A percentile compares a stretch with the other conserved stretches of the same genome.
Conservation (phyloP, 2,797 vertebrate species). For the Sebastiscus tertius region DNA sequence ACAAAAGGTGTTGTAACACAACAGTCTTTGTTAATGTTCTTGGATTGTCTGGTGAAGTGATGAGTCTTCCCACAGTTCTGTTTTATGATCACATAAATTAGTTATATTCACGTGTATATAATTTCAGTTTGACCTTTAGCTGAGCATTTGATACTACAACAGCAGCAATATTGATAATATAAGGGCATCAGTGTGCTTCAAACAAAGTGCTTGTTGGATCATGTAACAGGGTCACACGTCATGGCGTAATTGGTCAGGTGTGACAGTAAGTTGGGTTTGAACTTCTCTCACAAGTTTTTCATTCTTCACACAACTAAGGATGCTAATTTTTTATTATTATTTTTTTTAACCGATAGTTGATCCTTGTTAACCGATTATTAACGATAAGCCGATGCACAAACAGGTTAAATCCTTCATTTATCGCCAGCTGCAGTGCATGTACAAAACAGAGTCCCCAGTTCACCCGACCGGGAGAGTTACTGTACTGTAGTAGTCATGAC, state of each 20-base stretch:
- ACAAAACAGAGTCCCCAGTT: too few relatives aligned
- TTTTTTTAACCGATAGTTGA: too few relatives aligned
- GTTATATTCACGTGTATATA: neutral
- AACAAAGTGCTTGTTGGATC: neutral
- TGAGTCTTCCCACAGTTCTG: neutral
- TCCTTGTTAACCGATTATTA: too few relatives aligned
- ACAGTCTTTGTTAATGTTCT: neutral
- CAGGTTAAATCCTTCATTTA: too few relatives aligned
- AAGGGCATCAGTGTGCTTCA: neutral
- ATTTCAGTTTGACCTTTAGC: neutral
- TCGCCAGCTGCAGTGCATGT: too few relatives aligned
- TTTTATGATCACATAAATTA: neutral
- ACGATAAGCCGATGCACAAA: too few relatives aligned
- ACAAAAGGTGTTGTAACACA: neutral
- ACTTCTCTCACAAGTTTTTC: neutral
- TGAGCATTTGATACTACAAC: neutral
- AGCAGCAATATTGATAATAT: neutral
- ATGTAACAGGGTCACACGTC: neutral
- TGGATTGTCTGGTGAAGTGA: neutral
- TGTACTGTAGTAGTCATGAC: too few relatives aligned
- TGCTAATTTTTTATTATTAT: too few relatives aligned
- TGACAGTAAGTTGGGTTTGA: neutral
- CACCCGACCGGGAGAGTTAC: too few relatives aligned
- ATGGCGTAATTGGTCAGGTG: neutral
- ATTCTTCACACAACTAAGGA: neutral